A percentile compares a stretch with the other conserved stretches of the same genome.
phyloP scores from a whole-genome alignment of 2,888 invertebrate genomes.

The Odontomyia ornata region DNA sequence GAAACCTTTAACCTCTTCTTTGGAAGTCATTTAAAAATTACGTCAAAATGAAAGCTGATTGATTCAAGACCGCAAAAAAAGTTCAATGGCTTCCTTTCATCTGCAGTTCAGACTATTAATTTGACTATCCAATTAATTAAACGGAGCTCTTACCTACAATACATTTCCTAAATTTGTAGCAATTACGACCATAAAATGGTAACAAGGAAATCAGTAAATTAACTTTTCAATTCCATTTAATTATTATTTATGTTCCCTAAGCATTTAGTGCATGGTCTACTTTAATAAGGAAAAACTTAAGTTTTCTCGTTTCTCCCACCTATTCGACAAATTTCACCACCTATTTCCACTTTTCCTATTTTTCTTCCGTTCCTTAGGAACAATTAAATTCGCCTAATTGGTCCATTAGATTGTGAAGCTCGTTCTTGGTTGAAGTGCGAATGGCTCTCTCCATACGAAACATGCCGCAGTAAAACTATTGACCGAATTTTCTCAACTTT shows the following conservation, averaged over 20 bases:
- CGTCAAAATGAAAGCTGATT: no score
- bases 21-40: no score
- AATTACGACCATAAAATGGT: constrained; percentile 2
- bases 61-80: no score
- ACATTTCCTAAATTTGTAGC: no score
- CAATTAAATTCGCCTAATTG: constrained; percentile 5
- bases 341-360: neutral
- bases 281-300: neutral
- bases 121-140: no score
- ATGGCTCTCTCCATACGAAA: neutral
- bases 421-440: neutral
- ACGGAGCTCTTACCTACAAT: no score
- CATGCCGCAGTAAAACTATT: neutral
- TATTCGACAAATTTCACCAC: no score
- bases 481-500: neutral
- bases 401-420: neutral
- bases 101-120: no score
- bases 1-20: no score
- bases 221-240: constrained; percentile 46
- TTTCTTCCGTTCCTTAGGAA: neutral
- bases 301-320: neutral
- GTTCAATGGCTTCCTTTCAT: no score
- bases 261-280: constrained; percentile 11
- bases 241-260: constrained; percentile 46
- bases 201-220: constrained; percentile 40